phyloP scores from a whole-genome alignment of 2,888 invertebrate species.

The Onthophagus sagittarius region DNA sequence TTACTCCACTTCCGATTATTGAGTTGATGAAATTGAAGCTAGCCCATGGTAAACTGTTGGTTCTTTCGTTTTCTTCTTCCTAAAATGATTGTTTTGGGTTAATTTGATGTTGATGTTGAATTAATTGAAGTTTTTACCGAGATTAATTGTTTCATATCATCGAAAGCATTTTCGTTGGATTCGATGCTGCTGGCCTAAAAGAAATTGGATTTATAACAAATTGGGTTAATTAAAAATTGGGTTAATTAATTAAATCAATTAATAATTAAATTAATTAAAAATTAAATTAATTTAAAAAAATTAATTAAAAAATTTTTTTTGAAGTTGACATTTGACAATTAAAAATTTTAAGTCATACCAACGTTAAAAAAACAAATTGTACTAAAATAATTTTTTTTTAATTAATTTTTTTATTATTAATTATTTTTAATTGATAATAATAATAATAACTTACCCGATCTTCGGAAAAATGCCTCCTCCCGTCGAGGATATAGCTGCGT shows the following conservation, averaged over 20 bases:
- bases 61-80: constrained; percentile 56
- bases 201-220: no score
- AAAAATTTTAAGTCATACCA: no score
- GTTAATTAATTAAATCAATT: no score
- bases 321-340: no score
- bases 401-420: no score
- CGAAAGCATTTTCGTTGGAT: constrained; percentile 61
- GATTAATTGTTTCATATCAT: constrained; percentile 62
- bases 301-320: no score
- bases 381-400: background rate
- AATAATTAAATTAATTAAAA: no score
- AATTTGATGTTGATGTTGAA: no score
- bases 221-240: no score
- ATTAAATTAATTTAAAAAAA: no score
- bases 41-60: constrained; percentile 68
- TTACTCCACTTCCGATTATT: constrained; percentile 82
- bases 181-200: constrained; percentile 60
- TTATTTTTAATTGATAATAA: no score
- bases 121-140: constrained; percentile 55
- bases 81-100: constrained; percentile 33
- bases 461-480: constrained; percentile 39
- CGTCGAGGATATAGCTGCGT: constrained; percentile 44
- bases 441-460: constrained; percentile 41
- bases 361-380: background rate
- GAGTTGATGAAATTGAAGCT: constrained; percentile 87